phyloP scores from a whole-genome alignment of 2,113 vertebrate species.

The Heloderma charlesbogerti region DNA sequence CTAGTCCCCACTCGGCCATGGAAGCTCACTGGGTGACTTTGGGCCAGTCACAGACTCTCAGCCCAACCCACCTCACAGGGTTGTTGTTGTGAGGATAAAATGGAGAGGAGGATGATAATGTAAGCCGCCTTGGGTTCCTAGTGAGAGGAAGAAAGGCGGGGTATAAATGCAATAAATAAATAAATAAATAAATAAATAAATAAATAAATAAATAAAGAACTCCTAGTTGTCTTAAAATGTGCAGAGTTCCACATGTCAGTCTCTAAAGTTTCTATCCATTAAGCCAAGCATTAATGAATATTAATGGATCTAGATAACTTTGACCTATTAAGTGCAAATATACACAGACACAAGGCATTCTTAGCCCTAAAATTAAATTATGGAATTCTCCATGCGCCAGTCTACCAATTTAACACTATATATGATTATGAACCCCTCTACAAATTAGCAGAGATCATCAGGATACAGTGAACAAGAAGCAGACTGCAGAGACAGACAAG shows the following conservation, averaged over 20 bases:
- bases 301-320: constrained; percentile 13
- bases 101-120: no score
- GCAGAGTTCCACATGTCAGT: not conserved
- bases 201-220: no score
- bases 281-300: not conserved
- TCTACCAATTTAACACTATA: not conserved
- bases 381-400: not conserved
- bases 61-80: no score
- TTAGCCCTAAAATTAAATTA: not conserved
- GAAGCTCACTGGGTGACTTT: no score
- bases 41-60: no score
- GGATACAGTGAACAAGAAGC: not conserved
- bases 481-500: not conserved
- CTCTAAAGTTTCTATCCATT: constrained; percentile 6
- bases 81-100: no score
- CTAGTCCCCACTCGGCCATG: no score
- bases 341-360: not conserved
- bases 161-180: no score
- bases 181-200: no score
- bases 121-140: no score
- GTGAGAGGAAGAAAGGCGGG: no score
- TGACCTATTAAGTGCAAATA: not conserved
- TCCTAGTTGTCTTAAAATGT: not conserved
- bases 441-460: not conserved
- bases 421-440: not conserved